These are phyloP conservation scores for Lacanobia oleracea DNA, from an alignment of 2,888 invertebrate species.

Conservation along the genomic window DNA sequence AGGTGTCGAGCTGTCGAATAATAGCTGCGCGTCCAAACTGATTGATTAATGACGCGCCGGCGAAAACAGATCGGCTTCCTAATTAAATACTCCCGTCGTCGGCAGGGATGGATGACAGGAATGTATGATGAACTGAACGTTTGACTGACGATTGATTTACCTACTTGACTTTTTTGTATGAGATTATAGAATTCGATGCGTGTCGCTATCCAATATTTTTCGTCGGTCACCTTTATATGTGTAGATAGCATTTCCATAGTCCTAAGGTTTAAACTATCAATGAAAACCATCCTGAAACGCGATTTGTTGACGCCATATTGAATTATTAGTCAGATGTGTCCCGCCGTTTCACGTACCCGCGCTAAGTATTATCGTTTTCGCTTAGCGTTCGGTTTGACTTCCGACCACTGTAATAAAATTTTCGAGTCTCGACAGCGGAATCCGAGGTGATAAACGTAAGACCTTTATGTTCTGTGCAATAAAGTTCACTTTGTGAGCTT, in stretches of 20 bases:
- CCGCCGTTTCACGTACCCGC: background rate
- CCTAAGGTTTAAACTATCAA: background rate
- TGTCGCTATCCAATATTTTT: conserved; percentile 13
- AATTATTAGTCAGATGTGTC: background rate
- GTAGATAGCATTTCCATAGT: background rate
- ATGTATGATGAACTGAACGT: conserved; percentile 71
- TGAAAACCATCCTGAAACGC: background rate
- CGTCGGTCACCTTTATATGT: background rate
- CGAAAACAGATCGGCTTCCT: conserved; percentile 87
- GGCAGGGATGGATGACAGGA: conserved; percentile 70
- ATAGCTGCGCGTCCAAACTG: conserved; percentile 81
- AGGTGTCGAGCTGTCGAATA: conserved; percentile 88
- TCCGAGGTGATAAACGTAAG: no score
- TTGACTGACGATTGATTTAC: conserved; percentile 68
- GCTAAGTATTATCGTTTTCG: background rate
- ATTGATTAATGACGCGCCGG: conserved; percentile 89
- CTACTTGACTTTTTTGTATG: conserved; percentile 36
- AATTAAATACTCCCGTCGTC: conserved; percentile 83
- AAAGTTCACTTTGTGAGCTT: no score
- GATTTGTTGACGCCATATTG: background rate
- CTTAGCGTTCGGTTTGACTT: no score
- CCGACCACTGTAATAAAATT: no score
- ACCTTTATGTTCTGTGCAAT: no score
- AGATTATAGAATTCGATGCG: conserved; percentile 16
- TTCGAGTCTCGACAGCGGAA: no score